phyloP scores from a whole-genome alignment of 2,113 vertebrate genomes.

The Gobiocypris rarus region DNA sequence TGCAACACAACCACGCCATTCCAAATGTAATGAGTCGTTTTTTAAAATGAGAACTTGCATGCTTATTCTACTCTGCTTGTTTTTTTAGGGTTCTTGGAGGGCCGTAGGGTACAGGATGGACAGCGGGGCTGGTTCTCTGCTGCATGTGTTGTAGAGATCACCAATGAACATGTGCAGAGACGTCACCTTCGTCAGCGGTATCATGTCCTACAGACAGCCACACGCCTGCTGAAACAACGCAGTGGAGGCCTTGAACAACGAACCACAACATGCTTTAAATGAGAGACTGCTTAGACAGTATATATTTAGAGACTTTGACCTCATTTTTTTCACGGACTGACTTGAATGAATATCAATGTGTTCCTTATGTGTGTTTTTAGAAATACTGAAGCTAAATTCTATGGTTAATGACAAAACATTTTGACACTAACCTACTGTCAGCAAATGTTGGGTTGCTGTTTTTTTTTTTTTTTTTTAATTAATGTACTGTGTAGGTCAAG shows the following conservation, averaged over 20 bases:
- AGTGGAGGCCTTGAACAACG: background rate
- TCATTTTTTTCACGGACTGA: background rate
- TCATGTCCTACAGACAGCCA: conserved; percentile 51
- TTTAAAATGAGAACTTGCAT: background rate
- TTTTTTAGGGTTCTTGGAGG: conserved; percentile 53
- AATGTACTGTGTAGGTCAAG: background rate
- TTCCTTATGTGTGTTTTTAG: too few species aligned
- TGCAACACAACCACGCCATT: background rate
- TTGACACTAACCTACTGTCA: background rate
- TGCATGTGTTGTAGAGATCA: conserved; percentile 51
- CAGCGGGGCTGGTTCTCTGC: conserved; percentile 55
- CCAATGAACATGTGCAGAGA: conserved; percentile 55
- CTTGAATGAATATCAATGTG: background rate
- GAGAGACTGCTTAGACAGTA: background rate
- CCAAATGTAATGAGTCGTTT: background rate
- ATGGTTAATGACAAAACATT: background rate
- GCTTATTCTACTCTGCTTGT: too few species aligned
- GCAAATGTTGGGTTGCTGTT: background rate
- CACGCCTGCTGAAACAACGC: conserved; percentile 26
- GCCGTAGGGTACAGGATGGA: conserved; percentile 40
- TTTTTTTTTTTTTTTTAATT: background rate
- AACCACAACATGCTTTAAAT: conserved; percentile 44
- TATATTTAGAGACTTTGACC: background rate
- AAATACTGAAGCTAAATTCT: background rate
- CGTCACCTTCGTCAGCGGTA: conserved; percentile 51